Percentiles rank a stretch among this genome's conserved stretches.
Evolutionary conservation across 2,888 invertebrate genomes (phyloP).

Genomic region (Pterostichus madidus): DNA sequence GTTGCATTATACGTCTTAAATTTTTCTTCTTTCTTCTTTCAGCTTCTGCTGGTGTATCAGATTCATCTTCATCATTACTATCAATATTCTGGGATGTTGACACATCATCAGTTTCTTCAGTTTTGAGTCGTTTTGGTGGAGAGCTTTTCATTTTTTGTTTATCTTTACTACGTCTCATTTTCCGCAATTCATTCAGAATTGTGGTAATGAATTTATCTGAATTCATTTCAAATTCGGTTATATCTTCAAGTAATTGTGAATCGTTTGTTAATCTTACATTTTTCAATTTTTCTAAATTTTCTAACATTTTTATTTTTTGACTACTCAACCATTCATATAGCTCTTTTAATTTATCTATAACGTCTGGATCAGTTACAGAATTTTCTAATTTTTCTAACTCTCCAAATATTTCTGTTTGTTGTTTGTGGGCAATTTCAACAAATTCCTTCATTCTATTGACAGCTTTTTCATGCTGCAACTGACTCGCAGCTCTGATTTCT

Average conservation of each 20-base stretch:
- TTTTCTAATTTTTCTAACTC: slow-evolving; percentile 60
- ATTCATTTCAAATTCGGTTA: slow-evolving; percentile 61
- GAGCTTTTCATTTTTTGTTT: slow-evolving; percentile 27
- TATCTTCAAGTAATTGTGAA: slow-evolving; percentile 57
- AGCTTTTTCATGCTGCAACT: slow-evolving; percentile 68
- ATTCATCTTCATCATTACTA: slow-evolving; percentile 65
- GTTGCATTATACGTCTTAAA: slow-evolving; percentile 73
- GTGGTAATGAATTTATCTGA: slow-evolving; percentile 56
- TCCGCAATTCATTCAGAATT: slow-evolving; percentile 56
- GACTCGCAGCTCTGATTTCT: slow-evolving; percentile 68
- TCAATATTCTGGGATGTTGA: slow-evolving; percentile 45
- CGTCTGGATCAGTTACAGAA: slow-evolving; percentile 39
- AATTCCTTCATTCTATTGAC: slow-evolving; percentile 66
- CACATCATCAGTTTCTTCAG: background rate
- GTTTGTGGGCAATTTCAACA: slow-evolving; percentile 59
- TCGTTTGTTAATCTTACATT: slow-evolving; percentile 54
- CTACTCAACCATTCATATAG: slow-evolving; percentile 57
- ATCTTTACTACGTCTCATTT: slow-evolving; percentile 61
- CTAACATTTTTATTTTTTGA: slow-evolving; percentile 60
- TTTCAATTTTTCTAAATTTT: slow-evolving; percentile 61
- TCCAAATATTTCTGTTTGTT: slow-evolving; percentile 62
- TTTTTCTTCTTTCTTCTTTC: slow-evolving; percentile 72
- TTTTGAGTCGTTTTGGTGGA: slow-evolving; percentile 29
- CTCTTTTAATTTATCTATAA: slow-evolving; percentile 54
- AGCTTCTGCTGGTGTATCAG: slow-evolving; percentile 68